A percentile compares a stretch with the other conserved stretches of the same genome.
Conservation (phyloP, 1,140 invertebrate species). For the Colletes latitarsis region DNA sequence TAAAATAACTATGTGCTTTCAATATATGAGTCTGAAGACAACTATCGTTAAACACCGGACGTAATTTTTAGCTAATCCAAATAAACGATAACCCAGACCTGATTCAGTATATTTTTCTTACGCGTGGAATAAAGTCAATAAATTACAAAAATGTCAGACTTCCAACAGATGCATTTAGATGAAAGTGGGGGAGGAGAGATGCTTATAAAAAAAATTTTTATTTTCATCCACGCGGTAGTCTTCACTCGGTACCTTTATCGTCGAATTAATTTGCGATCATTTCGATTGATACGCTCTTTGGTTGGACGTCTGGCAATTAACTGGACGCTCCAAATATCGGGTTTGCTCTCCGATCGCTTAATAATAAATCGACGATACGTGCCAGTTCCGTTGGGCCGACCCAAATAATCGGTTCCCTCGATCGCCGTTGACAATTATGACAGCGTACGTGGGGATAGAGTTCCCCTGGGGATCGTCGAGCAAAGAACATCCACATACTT, state of each 20-base stretch:
- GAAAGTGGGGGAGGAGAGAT: not conserved
- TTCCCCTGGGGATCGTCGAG: not conserved
- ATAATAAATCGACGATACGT: slow-evolving; percentile 41
- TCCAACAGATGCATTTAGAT: slow-evolving; percentile 7
- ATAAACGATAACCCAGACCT: too few relatives aligned
- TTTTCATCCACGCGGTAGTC: slow-evolving; percentile 21
- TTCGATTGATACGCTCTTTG: slow-evolving; percentile 40
- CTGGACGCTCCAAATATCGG: slow-evolving; percentile 37
- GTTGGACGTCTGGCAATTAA: slow-evolving; percentile 35
- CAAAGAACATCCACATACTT: not conserved
- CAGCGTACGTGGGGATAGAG: not conserved
- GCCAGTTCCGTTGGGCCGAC: slow-evolving; percentile 37
- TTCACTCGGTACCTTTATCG: slow-evolving; percentile 41
- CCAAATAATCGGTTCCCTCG: slow-evolving; percentile 36
- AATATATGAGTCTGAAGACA: too few relatives aligned
- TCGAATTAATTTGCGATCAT: slow-evolving; percentile 46
- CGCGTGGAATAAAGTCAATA: not conserved
- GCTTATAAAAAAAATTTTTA: not conserved
- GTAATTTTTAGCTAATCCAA: too few relatives aligned
- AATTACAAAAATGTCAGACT: not conserved
- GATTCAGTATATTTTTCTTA: too few relatives aligned
- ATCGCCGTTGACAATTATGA: slow-evolving; percentile 42
- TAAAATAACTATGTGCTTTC: too few relatives aligned
- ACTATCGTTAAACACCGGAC: too few relatives aligned
- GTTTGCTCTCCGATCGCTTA: slow-evolving; percentile 25